A percentile compares a stretch with the other conserved stretches of the same genome.
phyloP scores from a whole-genome alignment of 2,888 invertebrate genomes.

The Lordiphosa andalusiaca region DNA sequence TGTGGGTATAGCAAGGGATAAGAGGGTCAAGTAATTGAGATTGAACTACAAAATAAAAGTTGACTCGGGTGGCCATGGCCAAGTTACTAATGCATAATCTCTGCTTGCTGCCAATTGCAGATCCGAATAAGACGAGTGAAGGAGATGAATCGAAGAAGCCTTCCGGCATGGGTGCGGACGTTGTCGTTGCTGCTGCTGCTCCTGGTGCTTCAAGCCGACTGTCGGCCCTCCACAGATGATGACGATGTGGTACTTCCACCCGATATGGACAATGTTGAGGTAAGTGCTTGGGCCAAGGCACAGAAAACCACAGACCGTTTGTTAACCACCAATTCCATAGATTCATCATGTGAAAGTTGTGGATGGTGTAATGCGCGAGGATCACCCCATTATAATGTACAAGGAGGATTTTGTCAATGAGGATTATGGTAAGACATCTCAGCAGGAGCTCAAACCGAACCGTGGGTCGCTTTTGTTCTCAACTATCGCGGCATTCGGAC shows the following conservation, averaged over 20 bases:
- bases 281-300: slow-evolving; percentile 32
- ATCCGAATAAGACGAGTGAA: slow-evolving; percentile 28
- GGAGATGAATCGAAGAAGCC: slow-evolving; percentile 55
- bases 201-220: slow-evolving; percentile 27
- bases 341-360: slow-evolving; percentile 65
- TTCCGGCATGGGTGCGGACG: slow-evolving; percentile 51
- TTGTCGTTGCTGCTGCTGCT: slow-evolving; percentile 32
- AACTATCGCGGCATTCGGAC: too few relatives aligned
- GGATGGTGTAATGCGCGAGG: slow-evolving; percentile 64
- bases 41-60: slow-evolving; percentile 53
- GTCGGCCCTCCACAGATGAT: slow-evolving; percentile 34
- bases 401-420: slow-evolving; percentile 78
- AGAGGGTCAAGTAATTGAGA: slow-evolving; percentile 55
- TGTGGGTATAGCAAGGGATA: background rate
- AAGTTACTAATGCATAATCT: slow-evolving; percentile 45
- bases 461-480: too few relatives aligned
- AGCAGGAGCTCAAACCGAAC: too few relatives aligned
- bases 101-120: slow-evolving; percentile 45
- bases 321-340: slow-evolving; percentile 33
- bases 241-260: slow-evolving; percentile 40
- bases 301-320: background rate
- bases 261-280: slow-evolving; percentile 75
- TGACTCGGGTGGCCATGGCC: slow-evolving; percentile 15
- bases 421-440: slow-evolving; percentile 70
- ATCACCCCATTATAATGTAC: slow-evolving; percentile 77